Conservation (phyloP, 2,113 vertebrate species). For the Vombatus ursinus region DNA sequence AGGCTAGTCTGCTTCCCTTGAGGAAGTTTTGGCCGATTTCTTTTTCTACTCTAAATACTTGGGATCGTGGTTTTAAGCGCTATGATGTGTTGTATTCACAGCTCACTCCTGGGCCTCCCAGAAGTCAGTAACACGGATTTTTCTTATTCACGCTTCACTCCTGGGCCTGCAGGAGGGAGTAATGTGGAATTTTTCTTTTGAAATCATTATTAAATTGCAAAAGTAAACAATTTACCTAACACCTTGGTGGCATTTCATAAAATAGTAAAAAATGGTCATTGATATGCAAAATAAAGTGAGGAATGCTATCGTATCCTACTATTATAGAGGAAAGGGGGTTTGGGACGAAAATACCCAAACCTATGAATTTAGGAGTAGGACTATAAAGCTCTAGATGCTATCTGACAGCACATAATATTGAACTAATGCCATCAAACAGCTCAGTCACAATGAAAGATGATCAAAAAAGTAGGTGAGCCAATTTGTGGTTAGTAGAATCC, state of each 20-base stretch:
- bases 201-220: constrained; percentile 11
- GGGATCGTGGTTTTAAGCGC: background rate
- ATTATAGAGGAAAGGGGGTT: background rate
- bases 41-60: background rate
- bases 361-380: background rate
- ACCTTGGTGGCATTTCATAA: background rate
- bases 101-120: background rate
- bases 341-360: background rate
- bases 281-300: constrained; percentile 2
- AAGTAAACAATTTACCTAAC: constrained; percentile 4
- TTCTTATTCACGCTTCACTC: background rate
- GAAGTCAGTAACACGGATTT: background rate
- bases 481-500: background rate
- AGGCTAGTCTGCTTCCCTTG: background rate
- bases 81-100: background rate
- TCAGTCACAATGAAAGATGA: background rate
- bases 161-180: background rate
- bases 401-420: background rate
- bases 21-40: background rate
- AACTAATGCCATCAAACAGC: background rate
- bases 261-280: background rate
- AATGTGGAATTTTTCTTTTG: background rate
- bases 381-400: background rate
- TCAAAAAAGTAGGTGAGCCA: constrained; percentile 45
- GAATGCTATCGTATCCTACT: background rate